phyloP scores from a whole-genome alignment of 2,888 invertebrate species.

The Amphipyra tragopoginis region DNA sequence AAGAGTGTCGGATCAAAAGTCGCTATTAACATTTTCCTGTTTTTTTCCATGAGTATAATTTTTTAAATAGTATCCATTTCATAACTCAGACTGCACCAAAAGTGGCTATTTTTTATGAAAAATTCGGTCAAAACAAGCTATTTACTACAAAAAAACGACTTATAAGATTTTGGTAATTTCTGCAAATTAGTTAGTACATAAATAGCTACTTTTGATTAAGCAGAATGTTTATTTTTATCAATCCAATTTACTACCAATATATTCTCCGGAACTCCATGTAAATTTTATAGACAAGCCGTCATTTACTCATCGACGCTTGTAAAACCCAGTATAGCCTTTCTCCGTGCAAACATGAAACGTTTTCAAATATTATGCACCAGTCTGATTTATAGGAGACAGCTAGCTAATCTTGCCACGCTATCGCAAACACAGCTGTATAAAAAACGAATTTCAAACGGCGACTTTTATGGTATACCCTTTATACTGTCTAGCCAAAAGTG shows the following conservation, averaged over 20 bases:
- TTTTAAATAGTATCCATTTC: too few species aligned
- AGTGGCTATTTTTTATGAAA: too few species aligned
- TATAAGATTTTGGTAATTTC: too few species aligned
- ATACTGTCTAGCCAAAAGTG: slow-evolving; percentile 50
- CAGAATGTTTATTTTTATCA: too few species aligned
- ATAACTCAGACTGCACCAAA: too few species aligned
- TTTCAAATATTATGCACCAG: slow-evolving; percentile 54
- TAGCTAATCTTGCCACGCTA: slow-evolving; percentile 51
- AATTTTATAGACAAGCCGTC: slow-evolving; percentile 20
- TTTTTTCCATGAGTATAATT: too few species aligned
- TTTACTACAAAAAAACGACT: too few species aligned
- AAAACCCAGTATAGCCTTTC: slow-evolving; percentile 26
- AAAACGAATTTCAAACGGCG: slow-evolving; percentile 46
- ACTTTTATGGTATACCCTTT: slow-evolving; percentile 45
- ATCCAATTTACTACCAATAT: neutral
- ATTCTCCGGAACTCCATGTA: slow-evolving; percentile 5
- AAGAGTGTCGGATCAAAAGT: too few species aligned
- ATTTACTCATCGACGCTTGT: slow-evolving; percentile 36
- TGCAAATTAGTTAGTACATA: too few species aligned
- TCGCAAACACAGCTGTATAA: slow-evolving; percentile 44
- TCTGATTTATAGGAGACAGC: slow-evolving; percentile 56
- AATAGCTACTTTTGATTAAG: too few species aligned
- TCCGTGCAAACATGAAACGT: slow-evolving; percentile 52
- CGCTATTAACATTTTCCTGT: too few species aligned
- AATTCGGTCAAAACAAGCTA: too few species aligned